Conservation (phyloP, 2,113 vertebrate species). For the Noctilio leporinus region DNA sequence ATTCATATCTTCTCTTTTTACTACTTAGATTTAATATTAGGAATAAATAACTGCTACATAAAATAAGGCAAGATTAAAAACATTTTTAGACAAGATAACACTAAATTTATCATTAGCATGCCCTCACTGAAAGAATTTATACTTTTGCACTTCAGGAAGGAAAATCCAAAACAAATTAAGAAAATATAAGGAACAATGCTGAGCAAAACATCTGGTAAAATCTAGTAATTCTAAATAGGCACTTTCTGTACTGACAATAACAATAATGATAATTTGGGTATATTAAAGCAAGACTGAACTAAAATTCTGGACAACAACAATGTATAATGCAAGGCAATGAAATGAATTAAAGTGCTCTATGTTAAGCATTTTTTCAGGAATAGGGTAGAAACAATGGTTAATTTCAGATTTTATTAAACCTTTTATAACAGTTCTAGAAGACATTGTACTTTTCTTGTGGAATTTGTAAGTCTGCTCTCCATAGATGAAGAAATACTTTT, state of each 20-base stretch:
- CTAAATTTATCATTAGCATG: conserved; percentile 20
- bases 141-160: neutral
- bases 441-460: neutral
- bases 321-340: neutral
- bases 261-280: neutral
- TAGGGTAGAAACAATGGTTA: neutral
- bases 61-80: conserved; percentile 42
- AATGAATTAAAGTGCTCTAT: neutral
- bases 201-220: neutral
- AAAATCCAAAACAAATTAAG: neutral
- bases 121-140: neutral
- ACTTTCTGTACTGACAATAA: neutral
- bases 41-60: conserved; percentile 13
- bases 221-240: neutral
- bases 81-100: neutral
- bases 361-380: conserved; percentile 22
- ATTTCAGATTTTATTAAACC: neutral
- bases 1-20: neutral
- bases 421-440: neutral
- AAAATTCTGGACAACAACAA: neutral
- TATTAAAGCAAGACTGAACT: neutral
- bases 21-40: conserved; percentile 30
- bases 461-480: neutral
- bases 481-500: neutral
- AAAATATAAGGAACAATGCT: neutral